Evolutionary conservation across 2,113 vertebrate genomes (phyloP), one percentile per base, ranked within the genome.

Genomic region (Capricornis sumatraensis): DNA sequence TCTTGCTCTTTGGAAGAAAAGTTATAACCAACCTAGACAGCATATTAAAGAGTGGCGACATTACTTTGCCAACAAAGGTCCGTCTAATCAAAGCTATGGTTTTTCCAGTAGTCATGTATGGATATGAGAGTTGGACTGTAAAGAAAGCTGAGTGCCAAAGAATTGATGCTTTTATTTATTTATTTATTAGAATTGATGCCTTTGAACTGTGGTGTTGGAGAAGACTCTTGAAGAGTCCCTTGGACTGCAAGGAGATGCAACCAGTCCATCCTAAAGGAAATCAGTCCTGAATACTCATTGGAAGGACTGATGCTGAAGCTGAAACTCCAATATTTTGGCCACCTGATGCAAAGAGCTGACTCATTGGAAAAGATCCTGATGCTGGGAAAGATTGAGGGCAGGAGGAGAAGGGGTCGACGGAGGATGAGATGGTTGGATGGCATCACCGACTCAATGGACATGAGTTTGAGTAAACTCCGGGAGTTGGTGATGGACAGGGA

Each of bases 371-470:
- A 67, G 64, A 67, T 16, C 16, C 64, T 67, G 1, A 67, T 21
- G 17, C 33, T n/a, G 64, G 33, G 62, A 67, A 67, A n/a, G 16
- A n/a, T n/a, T n/a, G 64, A 19, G 4, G 64, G 33, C 17, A 2
- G 33, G 8, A 67, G 62, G 4, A 17, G 64, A 19, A 67, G 64
- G 64, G 33, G 64, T 21, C 0, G 2, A 36, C 4, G 0, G 4
- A 67, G 64, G 8, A 11, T 67, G n/a, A 67, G 33, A 67, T 67
- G 33, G 64, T 21, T 71, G 64, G 17, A 71, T 71, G 64, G 64
- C n/a, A 36, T 71, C 64, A 71, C n/a, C 4, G 1, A 71, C n/a
- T 36, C n/a, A 23, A 36, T 40, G 67, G n/a, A 71, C 19, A 40
- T 71, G 19, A 71, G 67, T 40, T 11, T 36, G n/a, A 6, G 10